phyloP scores from a whole-genome alignment of 1,140 invertebrate species.

The Ceratosolen solmsi region DNA sequence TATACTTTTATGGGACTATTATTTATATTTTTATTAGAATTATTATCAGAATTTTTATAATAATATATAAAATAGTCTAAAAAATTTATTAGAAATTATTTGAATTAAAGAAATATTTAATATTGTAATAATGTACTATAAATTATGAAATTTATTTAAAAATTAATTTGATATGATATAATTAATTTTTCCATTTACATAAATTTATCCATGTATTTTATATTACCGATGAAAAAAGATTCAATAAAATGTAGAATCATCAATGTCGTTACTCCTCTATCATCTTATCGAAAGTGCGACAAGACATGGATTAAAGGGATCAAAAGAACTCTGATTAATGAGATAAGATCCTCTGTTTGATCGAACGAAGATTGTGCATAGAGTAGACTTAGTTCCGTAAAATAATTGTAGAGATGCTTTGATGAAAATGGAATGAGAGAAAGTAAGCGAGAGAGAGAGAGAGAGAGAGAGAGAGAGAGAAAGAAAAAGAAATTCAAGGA shows the following conservation, averaged over 20 bases:
- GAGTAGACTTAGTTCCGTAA: slow-evolving; percentile 12
- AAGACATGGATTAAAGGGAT: slow-evolving; percentile 46
- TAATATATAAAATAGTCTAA: too few species aligned
- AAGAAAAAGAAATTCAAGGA: background rate
- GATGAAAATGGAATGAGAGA: slow-evolving; percentile 41
- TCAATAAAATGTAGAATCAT: slow-evolving; percentile 15
- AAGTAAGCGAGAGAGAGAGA: background rate
- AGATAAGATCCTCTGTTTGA: slow-evolving; percentile 45
- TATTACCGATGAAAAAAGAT: background rate
- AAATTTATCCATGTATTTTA: background rate
- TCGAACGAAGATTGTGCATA: slow-evolving; percentile 40
- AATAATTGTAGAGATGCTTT: slow-evolving; percentile 44
- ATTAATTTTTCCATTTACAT: too few species aligned
- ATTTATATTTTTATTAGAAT: too few species aligned
- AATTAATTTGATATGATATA: too few species aligned
- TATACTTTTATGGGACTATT: too few species aligned
- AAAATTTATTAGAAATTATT: too few species aligned
- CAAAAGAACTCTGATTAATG: slow-evolving; percentile 50
- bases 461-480: slow-evolving; percentile 32
- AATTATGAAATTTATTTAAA: too few species aligned
- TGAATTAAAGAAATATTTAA: too few species aligned
- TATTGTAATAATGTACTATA: too few species aligned
- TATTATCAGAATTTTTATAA: too few species aligned
- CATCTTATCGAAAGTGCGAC: slow-evolving; percentile 14
- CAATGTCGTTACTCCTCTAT: background rate